These are phyloP conservation scores for Sebastiscus tertius DNA, from an alignment of 2,797 vertebrate genomes.

Conservation along the genomic window DNA sequence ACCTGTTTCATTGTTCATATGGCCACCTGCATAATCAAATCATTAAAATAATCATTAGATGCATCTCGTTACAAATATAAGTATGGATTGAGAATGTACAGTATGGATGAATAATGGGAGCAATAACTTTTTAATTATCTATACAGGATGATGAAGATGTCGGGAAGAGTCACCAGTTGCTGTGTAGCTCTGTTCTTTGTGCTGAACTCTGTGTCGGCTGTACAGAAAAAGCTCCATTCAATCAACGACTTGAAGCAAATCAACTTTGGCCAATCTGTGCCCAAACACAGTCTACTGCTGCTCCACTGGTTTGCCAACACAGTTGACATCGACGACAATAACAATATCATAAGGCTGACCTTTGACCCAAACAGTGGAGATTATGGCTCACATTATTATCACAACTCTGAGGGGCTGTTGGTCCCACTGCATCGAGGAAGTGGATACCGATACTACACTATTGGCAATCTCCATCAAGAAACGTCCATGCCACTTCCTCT, in stretches of 20 bases:
- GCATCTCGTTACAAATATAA: not conserved
- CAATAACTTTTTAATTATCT: not conserved
- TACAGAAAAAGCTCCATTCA: slow-evolving; percentile 23
- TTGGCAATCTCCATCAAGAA: slow-evolving; percentile 60
- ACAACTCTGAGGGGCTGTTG: slow-evolving; percentile 62
- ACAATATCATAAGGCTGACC: slow-evolving; percentile 25
- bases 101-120: not conserved
- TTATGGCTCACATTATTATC: slow-evolving; percentile 70
- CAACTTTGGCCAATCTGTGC: slow-evolving; percentile 45
- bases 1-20: not conserved
- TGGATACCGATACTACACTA: slow-evolving; percentile 52
- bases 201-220: slow-evolving; percentile 32
- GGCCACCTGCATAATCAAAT: not conserved
- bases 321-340: slow-evolving; percentile 39
- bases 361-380: slow-evolving; percentile 59
- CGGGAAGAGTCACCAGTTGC: not conserved
- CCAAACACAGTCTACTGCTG: slow-evolving; percentile 60
- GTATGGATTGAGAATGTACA: not conserved
- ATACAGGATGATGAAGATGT: slow-evolving; percentile 47
- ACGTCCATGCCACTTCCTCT: slow-evolving; percentile 19
- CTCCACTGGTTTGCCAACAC: slow-evolving; percentile 73
- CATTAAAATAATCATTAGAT: not conserved
- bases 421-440: slow-evolving; percentile 24
- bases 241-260: slow-evolving; percentile 58
- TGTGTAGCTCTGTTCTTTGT: slow-evolving; percentile 38